Base-by-base conservation (phyloP, 1,140 invertebrate species). In the Drosophila yakuba region DNA sequence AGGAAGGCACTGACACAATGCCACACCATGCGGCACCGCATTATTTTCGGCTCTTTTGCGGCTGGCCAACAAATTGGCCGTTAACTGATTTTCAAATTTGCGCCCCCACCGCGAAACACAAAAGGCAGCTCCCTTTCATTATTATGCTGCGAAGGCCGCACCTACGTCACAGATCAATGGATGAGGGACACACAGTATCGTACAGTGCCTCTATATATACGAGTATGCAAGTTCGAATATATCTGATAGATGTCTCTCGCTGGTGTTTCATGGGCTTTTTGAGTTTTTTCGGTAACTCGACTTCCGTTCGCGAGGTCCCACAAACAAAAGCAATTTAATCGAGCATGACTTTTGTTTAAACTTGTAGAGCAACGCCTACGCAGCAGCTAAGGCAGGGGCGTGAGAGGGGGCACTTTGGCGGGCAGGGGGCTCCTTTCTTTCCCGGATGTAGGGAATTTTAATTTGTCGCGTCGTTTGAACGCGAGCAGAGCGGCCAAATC, bases 281-380 rank as follows among this genome's bases (percentile, higher is more conserved):
- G 25, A n/a, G 15, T 48, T 79, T 88, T 86, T 86, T 77, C 38
- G 81, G 83, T 88, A 86, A 79, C 83, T 83, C 62, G 48, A 88
- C 83, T 86, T 86, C 83, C 83, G 83, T 83, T 58, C 23, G 38
- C 43, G 43, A 17, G 28, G 47, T 28, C n/a, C 15, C 44, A 2
- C 15, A 71, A 66, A 76, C 81, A 89, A 91, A 80, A 56, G 81
- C 88, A 90, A 91, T 90, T 91, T 91, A 91, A 91, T 91, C 88
- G 88, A 91, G 88, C 88, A 91, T 91, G 88, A 91, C 82, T 91
- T 90, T 83, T 86, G 80, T 77, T 90, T 90, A 75, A 84, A 89
- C 85, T 90, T 90, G 85, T 90, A 80, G 77, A 89, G 84, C 84
- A 88, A 86, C 84, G 84, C 84, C 85, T 84, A 88, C 84, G 68